A percentile compares a stretch with the other conserved stretches of the same genome.
phyloP scores from a whole-genome alignment of 2,888 invertebrate genomes.

The Nephrotoma flavescens region DNA sequence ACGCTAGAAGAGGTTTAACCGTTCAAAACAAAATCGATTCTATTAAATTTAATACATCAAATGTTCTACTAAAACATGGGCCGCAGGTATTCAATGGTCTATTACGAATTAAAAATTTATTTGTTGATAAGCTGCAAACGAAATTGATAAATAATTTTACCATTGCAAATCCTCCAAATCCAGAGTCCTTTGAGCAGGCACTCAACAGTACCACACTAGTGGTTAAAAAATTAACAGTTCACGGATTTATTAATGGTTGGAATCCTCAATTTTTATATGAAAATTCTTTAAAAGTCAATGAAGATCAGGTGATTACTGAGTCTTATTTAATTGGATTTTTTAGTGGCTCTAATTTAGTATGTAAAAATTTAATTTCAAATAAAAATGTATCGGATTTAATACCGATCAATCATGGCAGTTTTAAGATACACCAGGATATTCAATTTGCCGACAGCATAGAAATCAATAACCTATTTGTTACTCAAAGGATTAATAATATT shows the following conservation, averaged over 20 bases:
- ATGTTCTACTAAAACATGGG: conserved; percentile 20
- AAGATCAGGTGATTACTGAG: conserved; percentile 34
- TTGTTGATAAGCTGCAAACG: conserved; percentile 19
- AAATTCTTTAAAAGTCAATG: conserved; percentile 33
- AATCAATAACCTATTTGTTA: conserved; percentile 29
- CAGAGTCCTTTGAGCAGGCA: not conserved
- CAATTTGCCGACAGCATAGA: conserved; percentile 29
- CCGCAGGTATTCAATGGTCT: conserved; percentile 12
- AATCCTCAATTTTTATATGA: conserved; percentile 31
- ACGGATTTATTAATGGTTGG: conserved; percentile 35
- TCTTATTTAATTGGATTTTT: conserved; percentile 20
- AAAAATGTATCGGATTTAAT: conserved; percentile 25
- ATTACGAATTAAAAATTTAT: conserved; percentile 27
- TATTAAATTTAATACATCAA: conserved; percentile 19
- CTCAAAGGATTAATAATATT: conserved; percentile 34
- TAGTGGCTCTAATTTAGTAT: conserved; percentile 20
- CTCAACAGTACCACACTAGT: not conserved
- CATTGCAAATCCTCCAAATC: not conserved
- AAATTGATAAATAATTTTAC: conserved; percentile 14
- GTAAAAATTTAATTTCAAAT: conserved; percentile 19
- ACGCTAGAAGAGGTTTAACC: not conserved
- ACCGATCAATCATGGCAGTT: conserved; percentile 26
- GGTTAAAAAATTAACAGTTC: conserved; percentile 30
- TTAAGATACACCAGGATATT: conserved; percentile 31
- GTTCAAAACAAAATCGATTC: conserved; percentile 19